Evolutionary conservation across 1,140 invertebrate species (phyloP).

Genomic region (Capitella teleta): DNA sequence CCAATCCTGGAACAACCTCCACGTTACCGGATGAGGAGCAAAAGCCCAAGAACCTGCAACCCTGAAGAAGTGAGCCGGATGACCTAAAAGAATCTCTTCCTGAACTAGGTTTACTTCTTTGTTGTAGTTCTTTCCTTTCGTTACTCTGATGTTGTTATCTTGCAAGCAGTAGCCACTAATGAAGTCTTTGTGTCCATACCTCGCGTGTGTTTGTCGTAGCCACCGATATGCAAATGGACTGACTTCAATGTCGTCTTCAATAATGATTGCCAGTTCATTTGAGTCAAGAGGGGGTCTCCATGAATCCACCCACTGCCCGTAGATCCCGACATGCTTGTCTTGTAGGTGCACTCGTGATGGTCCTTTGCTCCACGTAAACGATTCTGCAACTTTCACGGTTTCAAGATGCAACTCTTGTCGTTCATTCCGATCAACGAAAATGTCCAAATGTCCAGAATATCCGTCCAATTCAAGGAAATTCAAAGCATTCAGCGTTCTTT

Average conservation of each 20-base stretch:
- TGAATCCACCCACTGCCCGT: conserved; percentile 27
- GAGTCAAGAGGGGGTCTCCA: conserved; percentile 17
- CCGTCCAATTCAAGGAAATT: no score
- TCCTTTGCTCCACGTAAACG: conserved; percentile 20
- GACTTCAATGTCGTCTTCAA: conserved; percentile 29
- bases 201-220: no score
- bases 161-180: no score
- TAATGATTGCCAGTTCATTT: conserved; percentile 24
- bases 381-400: neutral
- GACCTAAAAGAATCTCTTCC: no score
- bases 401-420: no score
- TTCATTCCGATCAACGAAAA: no score
- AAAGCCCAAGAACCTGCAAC: conserved; percentile 1
- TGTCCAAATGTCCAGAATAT: no score
- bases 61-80: neutral
- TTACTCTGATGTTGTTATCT: no score
- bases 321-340: conserved; percentile 20
- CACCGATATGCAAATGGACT: conserved; percentile 25
- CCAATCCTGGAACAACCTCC: conserved; percentile 5
- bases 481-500: no score
- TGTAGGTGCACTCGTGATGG: conserved; percentile 18
- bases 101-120: no score
- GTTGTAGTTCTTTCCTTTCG: no score
- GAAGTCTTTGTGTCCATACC: no score
- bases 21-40: neutral